Conservation (phyloP, 30 jellyfish, hydroid and myxozoan species). For the Sanderia malayensis region DNA sequence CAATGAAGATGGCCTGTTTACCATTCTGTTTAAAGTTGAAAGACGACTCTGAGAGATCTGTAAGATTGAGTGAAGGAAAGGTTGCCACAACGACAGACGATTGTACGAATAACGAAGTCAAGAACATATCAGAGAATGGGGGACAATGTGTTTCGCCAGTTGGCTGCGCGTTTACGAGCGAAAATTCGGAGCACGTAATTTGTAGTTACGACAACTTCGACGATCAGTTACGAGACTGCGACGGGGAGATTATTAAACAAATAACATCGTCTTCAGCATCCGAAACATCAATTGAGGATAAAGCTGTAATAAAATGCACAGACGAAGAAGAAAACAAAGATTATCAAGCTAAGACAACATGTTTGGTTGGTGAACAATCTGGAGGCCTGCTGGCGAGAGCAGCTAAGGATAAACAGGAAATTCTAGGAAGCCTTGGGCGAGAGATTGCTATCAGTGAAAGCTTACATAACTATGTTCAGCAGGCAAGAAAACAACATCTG, state of each 20-base stretch:
- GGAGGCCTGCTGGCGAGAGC: not conserved
- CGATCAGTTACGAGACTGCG: not conserved
- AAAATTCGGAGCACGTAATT: not conserved
- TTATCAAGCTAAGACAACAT: not conserved
- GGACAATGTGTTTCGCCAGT: not conserved
- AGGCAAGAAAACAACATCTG: conserved; percentile 63
- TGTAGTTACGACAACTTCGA: not conserved
- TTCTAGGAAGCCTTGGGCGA: conserved; percentile 36
- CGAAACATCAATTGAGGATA: not conserved
- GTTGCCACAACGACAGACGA: not conserved
- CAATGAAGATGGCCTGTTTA: not conserved
- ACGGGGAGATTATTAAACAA: not conserved
- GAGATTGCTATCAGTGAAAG: conserved; percentile 20
- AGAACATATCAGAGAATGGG: not conserved
- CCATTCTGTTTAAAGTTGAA: not conserved
- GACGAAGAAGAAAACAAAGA: conserved; percentile 1
- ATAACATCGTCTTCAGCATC: not conserved
- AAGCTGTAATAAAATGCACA: not conserved
- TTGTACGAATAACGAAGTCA: not conserved
- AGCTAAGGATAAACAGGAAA: not conserved
- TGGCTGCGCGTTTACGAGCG: not conserved
- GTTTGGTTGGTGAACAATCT: not conserved
- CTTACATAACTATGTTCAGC: conserved; percentile 33
- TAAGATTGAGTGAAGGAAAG: not conserved
- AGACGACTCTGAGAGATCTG: not conserved